Base-by-base conservation (phyloP, 1,140 invertebrate species). In the Idris sp. region DNA sequence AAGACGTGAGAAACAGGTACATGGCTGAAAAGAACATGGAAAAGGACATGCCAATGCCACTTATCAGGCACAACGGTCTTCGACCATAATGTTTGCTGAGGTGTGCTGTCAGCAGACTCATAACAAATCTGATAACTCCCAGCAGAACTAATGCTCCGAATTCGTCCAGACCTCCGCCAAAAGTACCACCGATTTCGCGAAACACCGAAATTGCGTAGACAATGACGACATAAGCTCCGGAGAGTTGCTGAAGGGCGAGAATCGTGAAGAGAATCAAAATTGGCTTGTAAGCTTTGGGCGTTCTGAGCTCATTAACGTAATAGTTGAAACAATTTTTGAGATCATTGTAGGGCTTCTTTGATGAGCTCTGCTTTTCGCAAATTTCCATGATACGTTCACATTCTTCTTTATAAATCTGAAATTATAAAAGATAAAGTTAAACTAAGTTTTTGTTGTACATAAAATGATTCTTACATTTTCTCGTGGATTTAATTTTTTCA, bases 201-300 rank as follows among this genome's bases (percentile, higher is more conserved):
- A 90, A 92, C 46, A 90, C 86, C 1, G 90, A 88, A 1, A 91
- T 89, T 0, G 91, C 90, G 76, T 93, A 93, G 76, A 93, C 93
- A 67, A 93, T 91, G 1, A 93, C 87, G 0, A 90, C 90, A 80
- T 93, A 91, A 25, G 85, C 83, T 7, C 91, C 91, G 2, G 89
- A 87, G 0, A 90, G 61, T 80, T 92, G 91, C 81, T 92, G 91
- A 2, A 91, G 83, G 0, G 89, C 11, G 61, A 92, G 89, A 10
- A 91, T 69, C 2, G 86, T 25, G 0, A 89, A 16, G 0, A 91
- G 81, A 3, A 91, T 84, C 2, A 84, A 15, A 0, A 89, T 68
- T 0, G 91, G 90, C 64, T 89, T 89, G 74, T 88, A 89, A 3
- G 87, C 83, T 19, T 64, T 79, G 0, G 87, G 83, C n/a, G 73